Base-by-base conservation (phyloP, 1,140 invertebrate species). In the Hyles euphorbiae region DNA sequence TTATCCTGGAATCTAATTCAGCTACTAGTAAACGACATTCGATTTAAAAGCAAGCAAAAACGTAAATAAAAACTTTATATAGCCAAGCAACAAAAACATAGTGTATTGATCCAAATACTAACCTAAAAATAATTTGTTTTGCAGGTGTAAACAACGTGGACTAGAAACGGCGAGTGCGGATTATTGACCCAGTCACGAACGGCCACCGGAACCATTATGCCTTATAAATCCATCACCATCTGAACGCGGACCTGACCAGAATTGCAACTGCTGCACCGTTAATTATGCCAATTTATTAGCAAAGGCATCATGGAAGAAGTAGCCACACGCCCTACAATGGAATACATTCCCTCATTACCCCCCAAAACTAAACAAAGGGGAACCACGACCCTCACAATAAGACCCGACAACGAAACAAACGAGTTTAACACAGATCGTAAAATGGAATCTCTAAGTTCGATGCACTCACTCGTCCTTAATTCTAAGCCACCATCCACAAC, bases 391-490 rank as follows among this genome's bases (percentile, higher is more conserved):
- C 85, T 85, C 78, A 88, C 83, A 70, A 87, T 87, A 58, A 80
- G 72, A n/a, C 74, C 56, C 57, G 78, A 86, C 56, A 80, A 81
- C 62, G 51, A 70, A 61, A 58, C 76, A 68, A 85, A 86, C 68
- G 83, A 77, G 69, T 80, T 73, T 56, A 65, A 47, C 10, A 47
- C 54, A 34, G 45, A 56, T 63, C 52, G 58, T 61, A 51, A 67
- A 62, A 77, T 85, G 69, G 81, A 87, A 63, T 83, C 81, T 64
- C 73, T 84, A 69, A 85, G 86, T 87, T 88, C 86, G 84, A 87
- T 87, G 86, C 83, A 87, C 86, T 87, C 86, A 54, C 81, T 87
- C 80, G 84, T 87, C 84, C 86, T 87, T 87, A 86, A 88, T 88
- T 81, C 86, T 73, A 88, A 85, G 74, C 68, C 72, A 64, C 75